Evolutionary conservation across 1,140 invertebrate species (phyloP).

Genomic region (Yoshiicerus persimilis): DNA sequence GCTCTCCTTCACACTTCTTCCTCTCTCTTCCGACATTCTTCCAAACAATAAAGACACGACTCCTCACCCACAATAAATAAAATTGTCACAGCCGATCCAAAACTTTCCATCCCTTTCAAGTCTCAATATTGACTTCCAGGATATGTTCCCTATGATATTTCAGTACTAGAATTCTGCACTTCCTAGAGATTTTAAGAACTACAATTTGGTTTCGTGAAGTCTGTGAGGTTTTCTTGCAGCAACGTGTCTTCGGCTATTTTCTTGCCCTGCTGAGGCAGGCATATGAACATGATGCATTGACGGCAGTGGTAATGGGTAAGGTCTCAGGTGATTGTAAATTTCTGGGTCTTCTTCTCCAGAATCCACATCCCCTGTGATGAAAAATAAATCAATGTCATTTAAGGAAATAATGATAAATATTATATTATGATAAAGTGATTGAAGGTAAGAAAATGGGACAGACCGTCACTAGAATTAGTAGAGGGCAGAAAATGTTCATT

Average conservation of each 20-base stretch:
- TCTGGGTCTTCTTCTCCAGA: conserved; percentile 51
- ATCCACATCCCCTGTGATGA: conserved; percentile 51
- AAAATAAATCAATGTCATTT: neutral
- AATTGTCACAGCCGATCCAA: no score
- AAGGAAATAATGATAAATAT: neutral
- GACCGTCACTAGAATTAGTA: conserved; percentile 82
- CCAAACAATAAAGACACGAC: no score
- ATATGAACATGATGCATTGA: conserved; percentile 39
- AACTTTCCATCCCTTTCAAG: no score
- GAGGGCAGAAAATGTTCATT: conserved; percentile 70
- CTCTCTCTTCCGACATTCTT: no score
- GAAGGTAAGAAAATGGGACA: conserved; percentile 19
- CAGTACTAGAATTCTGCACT: no score
- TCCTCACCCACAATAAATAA: no score
- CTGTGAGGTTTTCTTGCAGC: conserved; percentile 12
- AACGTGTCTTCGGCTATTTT: neutral
- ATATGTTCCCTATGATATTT: no score
- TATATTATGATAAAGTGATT: no score
- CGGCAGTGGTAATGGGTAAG: conserved; percentile 36
- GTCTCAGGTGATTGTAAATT: conserved; percentile 23
- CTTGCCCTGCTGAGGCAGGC: neutral
- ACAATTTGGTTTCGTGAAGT: conserved; percentile 46
- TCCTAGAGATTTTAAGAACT: neutral
- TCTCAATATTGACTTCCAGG: no score
- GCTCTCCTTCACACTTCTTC: no score